Base-by-base conservation (phyloP, 2,797 vertebrate genomes). In the Lindbergichthys nudifrons region DNA sequence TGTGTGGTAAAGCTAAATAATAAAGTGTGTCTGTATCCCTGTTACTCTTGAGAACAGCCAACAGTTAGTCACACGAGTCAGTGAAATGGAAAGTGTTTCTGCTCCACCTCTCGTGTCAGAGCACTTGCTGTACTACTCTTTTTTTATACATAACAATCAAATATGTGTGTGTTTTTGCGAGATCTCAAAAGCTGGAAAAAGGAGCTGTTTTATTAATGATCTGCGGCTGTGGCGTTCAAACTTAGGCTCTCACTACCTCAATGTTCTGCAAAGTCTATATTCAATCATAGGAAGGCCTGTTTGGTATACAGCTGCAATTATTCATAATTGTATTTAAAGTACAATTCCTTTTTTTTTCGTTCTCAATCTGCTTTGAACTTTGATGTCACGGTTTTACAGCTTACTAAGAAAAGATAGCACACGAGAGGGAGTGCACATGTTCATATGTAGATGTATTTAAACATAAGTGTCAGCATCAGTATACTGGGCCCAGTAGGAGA, bases 401-500 rank as follows among this genome's bases (percentile, higher is more conserved):
- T n/a, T 5, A 32, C 19, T 16, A 9, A 45, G 41, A 65, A 53
- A 46, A 2, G 0, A 42, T 16, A 18, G n/a, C 8, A 8, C 23
- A 51, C 21, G 14, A 41, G 14, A 18, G 2, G 15, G n/a, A 32
- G n/a, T 18, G 30, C 5, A 14, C 18, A 14, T 19, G 21, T 45
- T 66, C 62, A 62, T 46, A 42, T 62, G 58, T 57, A 58, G 3
- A 10, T 73, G 46, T 57, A 56, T 71, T 65, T 61, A 19, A 64
- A 30, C 46, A 36, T 46, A 71, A 65, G 64, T 62, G 64, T 73
- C 72, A 79, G 63, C 41, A 58, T 56, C 75, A 80, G 71, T 57
- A 42, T 52, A 75, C 51, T 61, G 32, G 71, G 70, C 75, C 74
- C 64, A 79, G 75, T 76, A 60, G 69, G 78, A 80, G 70, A 77